A percentile compares a stretch with the other conserved stretches of the same genome.
phyloP scores from a whole-genome alignment of 1,140 invertebrate genomes.

The Drosophila paulistorum region DNA sequence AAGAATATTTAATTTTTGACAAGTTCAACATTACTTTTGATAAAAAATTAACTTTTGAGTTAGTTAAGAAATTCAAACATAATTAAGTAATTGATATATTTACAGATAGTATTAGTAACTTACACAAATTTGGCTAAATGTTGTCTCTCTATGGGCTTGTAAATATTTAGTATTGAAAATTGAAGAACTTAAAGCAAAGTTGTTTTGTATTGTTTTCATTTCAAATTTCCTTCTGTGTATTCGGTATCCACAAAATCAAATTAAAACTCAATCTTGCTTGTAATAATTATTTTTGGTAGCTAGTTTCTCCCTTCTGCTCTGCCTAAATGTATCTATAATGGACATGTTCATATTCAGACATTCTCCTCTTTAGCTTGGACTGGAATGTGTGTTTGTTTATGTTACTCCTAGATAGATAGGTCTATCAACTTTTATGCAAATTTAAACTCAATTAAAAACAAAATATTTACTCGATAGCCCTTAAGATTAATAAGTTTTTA shows the following conservation, averaged over 20 bases:
- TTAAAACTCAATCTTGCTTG: conserved; percentile 76
- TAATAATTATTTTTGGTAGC: conserved; percentile 65
- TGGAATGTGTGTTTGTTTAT: background rate
- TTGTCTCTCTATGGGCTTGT: too few species aligned
- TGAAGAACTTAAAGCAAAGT: too few species aligned
- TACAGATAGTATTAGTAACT: too few species aligned
- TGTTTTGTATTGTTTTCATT: too few species aligned
- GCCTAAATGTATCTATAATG: background rate
- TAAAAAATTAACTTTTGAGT: too few species aligned
- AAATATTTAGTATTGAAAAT: background rate
- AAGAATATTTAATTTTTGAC: too few species aligned
- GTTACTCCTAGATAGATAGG: background rate
- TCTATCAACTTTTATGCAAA: conserved; percentile 67
- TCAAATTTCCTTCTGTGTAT: background rate
- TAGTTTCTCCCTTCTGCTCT: conserved; percentile 1
- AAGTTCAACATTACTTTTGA: too few species aligned
- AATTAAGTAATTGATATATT: too few species aligned
- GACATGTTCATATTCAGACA: background rate
- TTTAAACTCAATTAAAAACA: conserved; percentile 72
- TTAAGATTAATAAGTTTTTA: conserved; percentile 70
- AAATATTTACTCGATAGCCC: conserved; percentile 75
- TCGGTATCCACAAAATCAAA: conserved; percentile 55
- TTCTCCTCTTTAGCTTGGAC: background rate
- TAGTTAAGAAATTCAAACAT: too few species aligned
- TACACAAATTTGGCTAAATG: too few species aligned